Percentiles rank a stretch among this genome's conserved stretches.
Conservation (phyloP, 1,140 invertebrate species). For the Achatina immaculata region DNA sequence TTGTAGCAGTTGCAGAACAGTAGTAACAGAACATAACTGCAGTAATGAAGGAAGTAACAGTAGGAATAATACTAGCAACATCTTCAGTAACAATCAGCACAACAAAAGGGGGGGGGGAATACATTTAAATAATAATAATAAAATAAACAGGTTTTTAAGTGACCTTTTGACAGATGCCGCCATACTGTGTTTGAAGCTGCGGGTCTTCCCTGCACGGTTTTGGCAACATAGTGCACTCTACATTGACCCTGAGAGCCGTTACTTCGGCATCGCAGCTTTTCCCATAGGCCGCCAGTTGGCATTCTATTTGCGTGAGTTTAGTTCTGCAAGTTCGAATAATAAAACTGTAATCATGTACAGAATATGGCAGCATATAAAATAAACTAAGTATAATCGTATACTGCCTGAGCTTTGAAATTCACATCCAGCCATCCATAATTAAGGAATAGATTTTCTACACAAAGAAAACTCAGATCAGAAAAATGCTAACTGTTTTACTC, state of each 20-base stretch:
- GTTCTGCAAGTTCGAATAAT: background rate
- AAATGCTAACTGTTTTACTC: too few relatives aligned
- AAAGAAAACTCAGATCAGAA: too few relatives aligned
- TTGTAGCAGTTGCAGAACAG: too few relatives aligned
- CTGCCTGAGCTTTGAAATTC: background rate
- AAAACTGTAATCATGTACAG: background rate
- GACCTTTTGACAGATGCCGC: conserved; percentile 26
- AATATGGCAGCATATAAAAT: background rate
- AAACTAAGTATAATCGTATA: background rate
- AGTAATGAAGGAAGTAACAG: too few relatives aligned
- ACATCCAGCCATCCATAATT: too few relatives aligned
- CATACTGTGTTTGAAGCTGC: background rate
- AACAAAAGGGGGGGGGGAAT: too few relatives aligned
- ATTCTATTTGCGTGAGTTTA: conserved; percentile 21
- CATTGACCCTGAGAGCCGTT: background rate
- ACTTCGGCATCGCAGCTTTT: background rate
- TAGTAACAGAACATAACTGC: too few relatives aligned
- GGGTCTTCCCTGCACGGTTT: background rate
- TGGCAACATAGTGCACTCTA: conserved; percentile 14
- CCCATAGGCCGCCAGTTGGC: conserved; percentile 2
- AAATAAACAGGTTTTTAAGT: too few relatives aligned
- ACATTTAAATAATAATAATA: too few relatives aligned
- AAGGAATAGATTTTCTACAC: too few relatives aligned
- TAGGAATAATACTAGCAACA: too few relatives aligned
- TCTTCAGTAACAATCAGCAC: too few relatives aligned